Evolutionary conservation across 2,797 vertebrate genomes (phyloP).

Genomic region (Octomys mimax): DNA sequence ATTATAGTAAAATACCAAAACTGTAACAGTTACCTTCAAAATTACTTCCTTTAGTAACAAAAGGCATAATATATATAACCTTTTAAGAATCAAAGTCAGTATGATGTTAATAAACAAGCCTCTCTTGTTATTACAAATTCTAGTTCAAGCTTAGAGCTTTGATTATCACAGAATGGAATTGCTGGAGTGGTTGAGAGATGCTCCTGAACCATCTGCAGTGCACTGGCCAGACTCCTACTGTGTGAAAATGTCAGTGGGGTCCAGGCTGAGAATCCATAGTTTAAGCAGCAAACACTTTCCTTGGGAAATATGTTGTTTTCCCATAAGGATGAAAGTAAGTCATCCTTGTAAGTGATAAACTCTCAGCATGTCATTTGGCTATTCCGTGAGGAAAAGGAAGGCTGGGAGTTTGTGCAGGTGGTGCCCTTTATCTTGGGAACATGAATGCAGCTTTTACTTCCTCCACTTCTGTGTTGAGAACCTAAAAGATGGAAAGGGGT

Average conservation of each 20-base stretch:
- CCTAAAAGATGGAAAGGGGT: conserved; percentile 9
- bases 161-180: background rate
- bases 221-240: background rate
- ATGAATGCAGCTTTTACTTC: background rate
- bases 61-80: conserved; percentile 19
- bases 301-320: conserved; percentile 47
- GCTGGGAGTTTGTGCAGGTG: background rate
- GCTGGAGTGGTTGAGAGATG: background rate
- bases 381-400: background rate
- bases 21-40: conserved; percentile 25
- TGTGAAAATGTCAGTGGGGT: conserved; percentile 16
- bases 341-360: background rate
- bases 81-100: background rate
- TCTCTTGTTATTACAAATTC: background rate
- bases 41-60: background rate
- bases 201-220: background rate
- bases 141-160: conserved; percentile 26
- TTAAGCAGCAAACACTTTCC: conserved; percentile 18
- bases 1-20: conserved; percentile 32
- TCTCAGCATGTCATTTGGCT: conserved; percentile 13
- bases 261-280: conserved; percentile 24
- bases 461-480: background rate
- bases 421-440: background rate
- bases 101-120: conserved; percentile 40
- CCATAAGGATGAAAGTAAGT: conserved; percentile 29